These are phyloP conservation scores for Solenopsis fugax DNA, from an alignment of 1,140 invertebrate species.

Conservation along the genomic window DNA sequence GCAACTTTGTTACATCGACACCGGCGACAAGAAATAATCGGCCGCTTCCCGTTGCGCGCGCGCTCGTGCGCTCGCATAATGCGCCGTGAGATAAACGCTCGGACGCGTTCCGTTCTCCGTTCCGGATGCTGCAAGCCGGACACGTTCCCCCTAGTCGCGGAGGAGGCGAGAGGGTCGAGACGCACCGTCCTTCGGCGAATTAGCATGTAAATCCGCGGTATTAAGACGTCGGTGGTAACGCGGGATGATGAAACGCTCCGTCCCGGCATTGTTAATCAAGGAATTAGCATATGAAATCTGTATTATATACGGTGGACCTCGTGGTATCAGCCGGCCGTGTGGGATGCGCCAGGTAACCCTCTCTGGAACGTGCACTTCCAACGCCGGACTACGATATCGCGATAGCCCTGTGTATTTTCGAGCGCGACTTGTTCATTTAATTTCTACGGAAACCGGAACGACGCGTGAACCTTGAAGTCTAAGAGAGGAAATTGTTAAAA, in stretches of 20 bases:
- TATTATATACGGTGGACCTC: constrained; percentile 76
- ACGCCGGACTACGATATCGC: constrained; percentile 2
- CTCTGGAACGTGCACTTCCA: constrained; percentile 40
- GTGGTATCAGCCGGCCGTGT: constrained; percentile 59
- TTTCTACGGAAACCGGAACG: not conserved
- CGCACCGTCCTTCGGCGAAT: constrained; percentile 68
- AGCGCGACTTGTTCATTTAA: not conserved
- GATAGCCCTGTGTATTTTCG: not conserved
- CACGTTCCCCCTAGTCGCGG: constrained; percentile 11
- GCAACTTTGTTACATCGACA: constrained; percentile 60
- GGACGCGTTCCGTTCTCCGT: constrained; percentile 43
- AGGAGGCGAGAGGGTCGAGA: constrained; percentile 20
- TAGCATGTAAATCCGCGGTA: constrained; percentile 79
- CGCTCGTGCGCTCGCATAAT: constrained; percentile 48
- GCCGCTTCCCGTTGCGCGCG: constrained; percentile 38
- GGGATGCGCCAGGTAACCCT: constrained; percentile 67
- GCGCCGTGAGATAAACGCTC: constrained; percentile 67
- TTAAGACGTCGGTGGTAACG: constrained; percentile 78
- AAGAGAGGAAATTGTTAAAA: not conserved
- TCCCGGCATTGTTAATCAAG: constrained; percentile 83
- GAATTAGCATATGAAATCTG: constrained; percentile 84
- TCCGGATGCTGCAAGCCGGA: constrained; percentile 55
- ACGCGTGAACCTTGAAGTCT: not conserved
- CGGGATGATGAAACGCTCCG: constrained; percentile 79
- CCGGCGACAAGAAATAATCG: constrained; percentile 48